phyloP scores from a whole-genome alignment of 2,888 invertebrate species.

The Leptinotarsa tumamoca region DNA sequence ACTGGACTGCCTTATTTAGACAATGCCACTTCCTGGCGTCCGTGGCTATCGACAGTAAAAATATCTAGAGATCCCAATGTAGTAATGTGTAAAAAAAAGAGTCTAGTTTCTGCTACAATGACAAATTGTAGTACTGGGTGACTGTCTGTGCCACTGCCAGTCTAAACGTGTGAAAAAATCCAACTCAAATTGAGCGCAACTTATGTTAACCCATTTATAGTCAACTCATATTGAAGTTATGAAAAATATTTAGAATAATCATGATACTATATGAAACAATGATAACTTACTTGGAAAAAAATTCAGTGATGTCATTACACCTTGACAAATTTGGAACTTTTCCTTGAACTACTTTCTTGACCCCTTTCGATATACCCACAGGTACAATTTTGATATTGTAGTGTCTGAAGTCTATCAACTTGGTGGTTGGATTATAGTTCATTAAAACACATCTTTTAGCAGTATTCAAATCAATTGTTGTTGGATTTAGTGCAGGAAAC shows the following conservation, averaged over 20 bases:
- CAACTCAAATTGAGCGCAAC: too few species aligned
- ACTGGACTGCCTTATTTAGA: too few species aligned
- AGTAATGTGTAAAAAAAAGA: too few species aligned
- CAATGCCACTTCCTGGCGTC: too few species aligned
- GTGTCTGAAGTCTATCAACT: slow-evolving; percentile 91
- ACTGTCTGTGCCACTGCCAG: too few species aligned
- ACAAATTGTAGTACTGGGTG: too few species aligned
- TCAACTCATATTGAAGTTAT: too few species aligned
- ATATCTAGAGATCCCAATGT: too few species aligned
- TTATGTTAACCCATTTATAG: too few species aligned
- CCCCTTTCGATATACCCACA: slow-evolving; percentile 88
- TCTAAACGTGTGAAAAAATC: too few species aligned
- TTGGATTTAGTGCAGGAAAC: slow-evolving; percentile 97
- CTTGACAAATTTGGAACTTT: slow-evolving; percentile 91
- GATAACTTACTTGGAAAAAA: slow-evolving; percentile 81
- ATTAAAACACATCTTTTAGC: slow-evolving; percentile 91
- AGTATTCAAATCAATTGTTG: slow-evolving; percentile 87
- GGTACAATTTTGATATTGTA: slow-evolving; percentile 94
- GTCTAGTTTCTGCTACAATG: too few species aligned
- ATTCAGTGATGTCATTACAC: slow-evolving; percentile 89
- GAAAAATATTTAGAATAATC: not conserved
- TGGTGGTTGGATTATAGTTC: slow-evolving; percentile 88
- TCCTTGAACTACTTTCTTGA: slow-evolving; percentile 92
- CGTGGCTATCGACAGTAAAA: too few species aligned
- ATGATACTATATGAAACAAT: not conserved